phyloP scores from a whole-genome alignment of 2,797 vertebrate species.

The Numenius phaeopus region DNA sequence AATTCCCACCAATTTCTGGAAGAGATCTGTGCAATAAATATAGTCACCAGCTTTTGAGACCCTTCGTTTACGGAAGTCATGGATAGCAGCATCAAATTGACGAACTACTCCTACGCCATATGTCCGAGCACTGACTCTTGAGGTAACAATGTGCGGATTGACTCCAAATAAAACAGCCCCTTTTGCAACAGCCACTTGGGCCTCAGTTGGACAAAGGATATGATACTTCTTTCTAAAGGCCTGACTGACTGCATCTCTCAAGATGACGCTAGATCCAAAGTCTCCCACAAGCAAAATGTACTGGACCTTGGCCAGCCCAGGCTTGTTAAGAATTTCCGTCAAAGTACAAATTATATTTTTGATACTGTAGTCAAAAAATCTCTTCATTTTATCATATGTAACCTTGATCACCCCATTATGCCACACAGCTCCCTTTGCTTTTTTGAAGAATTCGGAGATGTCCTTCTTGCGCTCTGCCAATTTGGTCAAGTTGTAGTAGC shows the following conservation, averaged over 20 bases:
- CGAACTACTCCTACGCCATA: rapidly evolving
- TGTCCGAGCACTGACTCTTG: conserved; percentile 13
- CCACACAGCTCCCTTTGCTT: not conserved
- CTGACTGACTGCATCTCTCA: not conserved
- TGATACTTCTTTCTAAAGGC: not conserved
- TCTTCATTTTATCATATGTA: conserved; percentile 22
- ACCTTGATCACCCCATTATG: conserved; percentile 47
- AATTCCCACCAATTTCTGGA: not conserved
- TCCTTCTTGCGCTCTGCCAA: not conserved
- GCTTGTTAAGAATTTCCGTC: conserved; percentile 32
- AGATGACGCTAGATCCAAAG: conserved; percentile 20
- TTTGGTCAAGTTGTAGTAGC: conserved; percentile 37
- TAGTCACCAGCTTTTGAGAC: not conserved
- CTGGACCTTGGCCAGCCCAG: not conserved
- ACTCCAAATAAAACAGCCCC: conserved; percentile 41
- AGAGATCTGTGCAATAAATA: not conserved
- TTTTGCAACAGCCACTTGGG: conserved; percentile 2
- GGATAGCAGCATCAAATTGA: not conserved
- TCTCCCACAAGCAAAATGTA: conserved; percentile 68
- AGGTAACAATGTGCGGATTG: not conserved
- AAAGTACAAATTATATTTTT: not conserved
- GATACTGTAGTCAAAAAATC: conserved; percentile 40
- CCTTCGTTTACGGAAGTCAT: rapidly evolving
- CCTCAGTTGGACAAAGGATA: conserved; percentile 6
- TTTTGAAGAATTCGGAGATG: not conserved